Evolutionary conservation across 2,113 vertebrate genomes (phyloP).

Genomic region (Tringa solitaria): DNA sequence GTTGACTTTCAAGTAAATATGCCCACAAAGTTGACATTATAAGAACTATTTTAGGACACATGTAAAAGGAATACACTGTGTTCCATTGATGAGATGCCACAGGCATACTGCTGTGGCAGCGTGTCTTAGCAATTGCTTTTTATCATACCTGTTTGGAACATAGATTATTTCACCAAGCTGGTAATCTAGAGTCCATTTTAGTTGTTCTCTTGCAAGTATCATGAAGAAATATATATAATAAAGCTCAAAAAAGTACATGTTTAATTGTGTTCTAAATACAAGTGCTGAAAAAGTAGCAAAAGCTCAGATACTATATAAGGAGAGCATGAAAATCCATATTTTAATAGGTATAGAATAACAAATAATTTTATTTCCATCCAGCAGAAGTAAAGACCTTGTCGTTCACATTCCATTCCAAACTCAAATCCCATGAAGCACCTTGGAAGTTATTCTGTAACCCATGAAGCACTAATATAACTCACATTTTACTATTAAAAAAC

Average conservation of each 20-base stretch:
- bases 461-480: not conserved
- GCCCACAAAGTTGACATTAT: not conserved
- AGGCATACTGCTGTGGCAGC: not conserved
- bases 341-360: not conserved
- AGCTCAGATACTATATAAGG: not conserved
- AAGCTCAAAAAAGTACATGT: not conserved
- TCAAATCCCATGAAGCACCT: not conserved
- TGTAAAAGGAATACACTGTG: not conserved
- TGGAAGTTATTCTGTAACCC: not conserved
- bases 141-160: not conserved
- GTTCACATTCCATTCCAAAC: not conserved
- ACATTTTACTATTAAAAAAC: not conserved
- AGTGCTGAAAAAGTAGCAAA: not conserved
- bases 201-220: not conserved
- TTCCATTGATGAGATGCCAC: accelerated
- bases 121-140: not conserved
- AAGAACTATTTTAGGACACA: not conserved
- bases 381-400: not conserved
- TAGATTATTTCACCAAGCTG: not conserved
- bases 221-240: not conserved
- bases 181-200: not conserved
- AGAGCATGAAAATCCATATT: not conserved
- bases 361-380: not conserved
- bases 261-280: not conserved
- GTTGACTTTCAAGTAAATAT: not conserved